Base-by-base conservation (phyloP, 2,113 vertebrate species). In the Puffinus mauretanicus region DNA sequence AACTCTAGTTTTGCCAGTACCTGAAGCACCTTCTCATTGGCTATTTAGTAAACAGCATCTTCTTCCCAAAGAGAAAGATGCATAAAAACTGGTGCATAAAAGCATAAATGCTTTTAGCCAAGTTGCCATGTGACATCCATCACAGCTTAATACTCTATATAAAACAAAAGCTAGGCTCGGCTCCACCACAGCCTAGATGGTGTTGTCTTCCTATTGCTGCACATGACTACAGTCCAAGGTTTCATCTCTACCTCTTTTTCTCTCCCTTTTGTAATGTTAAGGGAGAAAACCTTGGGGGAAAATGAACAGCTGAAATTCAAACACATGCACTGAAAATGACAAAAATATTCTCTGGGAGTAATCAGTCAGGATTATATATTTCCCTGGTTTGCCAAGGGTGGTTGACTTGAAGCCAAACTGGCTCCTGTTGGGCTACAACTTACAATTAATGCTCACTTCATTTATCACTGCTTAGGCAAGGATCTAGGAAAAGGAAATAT, bases 311-410 rank as follows among this genome's bases (percentile, higher is more conserved):
- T 94, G 81, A 92, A 94, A 79, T 96, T 97, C 77, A 95, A 90
- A 78, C 79, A 62, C n/a, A 75, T 54, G 85, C 47, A 86, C 71
- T 78, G 77, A 94, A 96, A 97, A 89, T 88, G 82, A 96, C 73
- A 97, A 95, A 98, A 97, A 83, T 84, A 97, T 97, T 98, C 83
- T 95, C 83, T 94, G 91, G 91, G 88, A 96, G 47, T 96, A 96
- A 97, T 97, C 96, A 96, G 71, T 96, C 93, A 98, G 91, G 81
- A 97, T 98, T 97, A 96, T 84, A 40, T 83, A 96, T 88, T 96
- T 80, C 77, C 46, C 82, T 80, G 38, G 54, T 97, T 97, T 97
- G 94, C 95, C 82, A 93, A 82, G 22, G 64, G 76, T 95, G 69
- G 81, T 47, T 96, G 96, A 94, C 81, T 64, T 83, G 54, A 97